Conservation (phyloP, 2,113 vertebrate genomes). For the Prinia subflava region DNA sequence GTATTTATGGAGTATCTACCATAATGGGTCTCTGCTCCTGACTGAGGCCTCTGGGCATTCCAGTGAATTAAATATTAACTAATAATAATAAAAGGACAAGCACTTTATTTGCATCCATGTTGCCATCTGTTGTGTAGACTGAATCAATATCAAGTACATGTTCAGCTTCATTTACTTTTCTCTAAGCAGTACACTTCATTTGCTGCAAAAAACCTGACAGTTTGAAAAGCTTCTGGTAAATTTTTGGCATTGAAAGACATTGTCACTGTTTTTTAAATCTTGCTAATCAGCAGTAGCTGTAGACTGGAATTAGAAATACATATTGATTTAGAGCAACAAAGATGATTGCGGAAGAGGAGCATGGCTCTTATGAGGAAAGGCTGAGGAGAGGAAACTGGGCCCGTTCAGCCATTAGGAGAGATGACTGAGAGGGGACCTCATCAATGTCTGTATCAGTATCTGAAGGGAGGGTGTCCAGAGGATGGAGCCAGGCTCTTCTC, state of each 20-base stretch:
- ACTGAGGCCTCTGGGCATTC: not conserved
- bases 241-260: not conserved
- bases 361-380: not conserved
- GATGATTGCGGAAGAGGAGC: not conserved
- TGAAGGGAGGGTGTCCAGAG: not conserved
- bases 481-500: not conserved
- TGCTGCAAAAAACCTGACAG: not conserved
- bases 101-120: conserved; percentile 49
- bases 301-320: not conserved
- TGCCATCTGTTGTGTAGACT: conserved; percentile 42
- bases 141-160: not conserved
- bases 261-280: not conserved
- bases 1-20: conserved; percentile 2
- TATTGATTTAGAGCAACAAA: not conserved
- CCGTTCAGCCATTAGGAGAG: not conserved
- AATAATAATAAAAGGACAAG: conserved; percentile 40
- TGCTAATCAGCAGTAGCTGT: not conserved
- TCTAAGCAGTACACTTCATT: conserved; percentile 3
- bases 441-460: not conserved
- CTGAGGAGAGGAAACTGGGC: not conserved
- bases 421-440: fast-evolving
- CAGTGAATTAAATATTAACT: conserved; percentile 60
- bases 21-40: conserved; percentile 7
- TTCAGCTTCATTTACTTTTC: conserved; percentile 24
- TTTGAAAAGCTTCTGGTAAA: not conserved